phyloP scores from a whole-genome alignment of 1,140 invertebrate species.

The Drosophila quadrilineata region DNA sequence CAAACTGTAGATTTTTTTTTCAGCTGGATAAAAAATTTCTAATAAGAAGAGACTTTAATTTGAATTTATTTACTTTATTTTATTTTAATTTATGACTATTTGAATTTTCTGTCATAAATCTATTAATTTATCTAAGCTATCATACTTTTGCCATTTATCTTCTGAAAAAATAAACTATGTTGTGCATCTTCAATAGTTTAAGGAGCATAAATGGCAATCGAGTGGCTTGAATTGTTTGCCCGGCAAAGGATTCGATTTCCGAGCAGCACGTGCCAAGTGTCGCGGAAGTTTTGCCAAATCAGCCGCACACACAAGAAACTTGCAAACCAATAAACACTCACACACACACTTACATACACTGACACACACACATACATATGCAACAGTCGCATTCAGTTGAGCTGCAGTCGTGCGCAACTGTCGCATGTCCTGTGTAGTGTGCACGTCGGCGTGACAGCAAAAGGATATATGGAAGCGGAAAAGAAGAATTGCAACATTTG shows the following conservation, averaged over 20 bases:
- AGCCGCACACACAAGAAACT: constrained; percentile 22
- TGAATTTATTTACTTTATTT: no score
- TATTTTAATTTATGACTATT: no score
- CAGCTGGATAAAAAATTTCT: no score
- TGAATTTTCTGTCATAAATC: no score
- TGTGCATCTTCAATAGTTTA: no score
- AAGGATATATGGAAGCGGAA: constrained; percentile 26
- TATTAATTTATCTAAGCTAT: no score
- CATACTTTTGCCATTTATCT: no score
- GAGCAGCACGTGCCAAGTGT: constrained; percentile 53
- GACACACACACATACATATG: constrained; percentile 1
- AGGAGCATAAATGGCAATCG: constrained; percentile 30
- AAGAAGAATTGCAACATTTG: constrained; percentile 55
- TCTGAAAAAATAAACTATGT: no score
- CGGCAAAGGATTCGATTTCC: constrained; percentile 9
- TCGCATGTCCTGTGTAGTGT: constrained; percentile 38
- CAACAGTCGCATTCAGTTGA: constrained; percentile 3
- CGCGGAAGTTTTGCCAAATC: constrained; percentile 35
- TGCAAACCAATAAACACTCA: constrained; percentile 45
- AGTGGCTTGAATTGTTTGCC: constrained; percentile 19
- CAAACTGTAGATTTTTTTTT: no score
- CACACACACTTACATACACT: neutral
- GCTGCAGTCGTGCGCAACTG: constrained; percentile 56
- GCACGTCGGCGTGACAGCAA: constrained; percentile 49
- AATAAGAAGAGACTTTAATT: no score